phyloP scores from a whole-genome alignment of 35 echinoderm and acorn worm genomes.

The Antedon bifida region DNA sequence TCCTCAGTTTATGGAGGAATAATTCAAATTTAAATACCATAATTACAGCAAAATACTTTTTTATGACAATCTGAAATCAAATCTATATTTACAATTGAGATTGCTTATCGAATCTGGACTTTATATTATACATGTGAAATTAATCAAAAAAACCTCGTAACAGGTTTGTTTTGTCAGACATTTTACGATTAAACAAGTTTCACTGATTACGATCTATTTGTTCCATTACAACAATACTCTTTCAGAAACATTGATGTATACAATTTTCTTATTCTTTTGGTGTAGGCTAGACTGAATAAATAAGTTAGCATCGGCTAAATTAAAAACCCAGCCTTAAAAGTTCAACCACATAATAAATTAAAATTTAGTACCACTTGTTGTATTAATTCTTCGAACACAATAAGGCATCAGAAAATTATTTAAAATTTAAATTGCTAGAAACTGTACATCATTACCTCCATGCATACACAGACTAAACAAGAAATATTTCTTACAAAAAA shows the following conservation, averaged over 20 bases:
- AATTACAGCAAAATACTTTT: too few species aligned
- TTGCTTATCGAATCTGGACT: too few species aligned
- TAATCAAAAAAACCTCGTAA: background rate
- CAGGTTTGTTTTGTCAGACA: background rate
- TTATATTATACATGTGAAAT: background rate
- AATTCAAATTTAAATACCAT: too few species aligned
- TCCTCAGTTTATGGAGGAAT: too few species aligned
- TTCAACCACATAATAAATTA: background rate
- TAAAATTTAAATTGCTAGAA: background rate
- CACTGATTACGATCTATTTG: background rate
- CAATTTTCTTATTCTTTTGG: background rate
- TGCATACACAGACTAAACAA: too few species aligned
- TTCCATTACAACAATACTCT: background rate
- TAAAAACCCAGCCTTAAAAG: background rate
- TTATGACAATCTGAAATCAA: too few species aligned
- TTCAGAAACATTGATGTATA: background rate
- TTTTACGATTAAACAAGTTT: background rate
- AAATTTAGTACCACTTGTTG: background rate
- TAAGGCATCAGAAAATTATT: background rate
- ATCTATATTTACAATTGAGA: too few species aligned
- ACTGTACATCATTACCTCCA: too few species aligned
- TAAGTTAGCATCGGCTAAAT: background rate
- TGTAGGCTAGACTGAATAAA: background rate
- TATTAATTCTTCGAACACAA: background rate
- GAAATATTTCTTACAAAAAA: too few species aligned